Conservation (phyloP, 2,888 invertebrate genomes). For the Lampropteryx suffumata region DNA sequence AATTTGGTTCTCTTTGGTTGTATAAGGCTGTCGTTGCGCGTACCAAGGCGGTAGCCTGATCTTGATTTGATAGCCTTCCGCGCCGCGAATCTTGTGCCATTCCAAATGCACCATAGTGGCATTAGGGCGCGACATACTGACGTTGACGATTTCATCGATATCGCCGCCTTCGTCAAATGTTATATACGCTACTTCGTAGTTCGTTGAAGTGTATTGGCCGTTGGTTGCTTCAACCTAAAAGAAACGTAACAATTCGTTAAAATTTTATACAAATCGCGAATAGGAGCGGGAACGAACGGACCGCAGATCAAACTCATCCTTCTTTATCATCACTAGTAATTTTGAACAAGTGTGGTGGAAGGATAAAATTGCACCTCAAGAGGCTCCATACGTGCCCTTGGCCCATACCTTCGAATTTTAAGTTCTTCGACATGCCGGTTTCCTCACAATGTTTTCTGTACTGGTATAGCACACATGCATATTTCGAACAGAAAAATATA, state of each 20-base stretch:
- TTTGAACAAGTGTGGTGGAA: too few species aligned
- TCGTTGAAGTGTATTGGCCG: slow-evolving; percentile 81
- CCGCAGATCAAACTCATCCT: too few species aligned
- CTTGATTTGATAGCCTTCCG: slow-evolving; percentile 83
- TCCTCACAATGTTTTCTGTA: too few species aligned
- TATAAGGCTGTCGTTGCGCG: slow-evolving; percentile 70
- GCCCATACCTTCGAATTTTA: too few species aligned
- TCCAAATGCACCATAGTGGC: slow-evolving; percentile 79
- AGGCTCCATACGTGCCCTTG: too few species aligned
- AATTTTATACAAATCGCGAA: too few species aligned
- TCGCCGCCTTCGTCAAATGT: slow-evolving; percentile 86
- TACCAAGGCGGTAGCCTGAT: slow-evolving; percentile 80
- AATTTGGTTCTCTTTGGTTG: slow-evolving; percentile 69
- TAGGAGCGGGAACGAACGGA: too few species aligned
- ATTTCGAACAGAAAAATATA: too few species aligned
- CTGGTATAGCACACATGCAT: too few species aligned
- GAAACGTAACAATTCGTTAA: background rate
- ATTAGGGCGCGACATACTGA: slow-evolving; percentile 73
- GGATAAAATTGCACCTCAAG: too few species aligned
- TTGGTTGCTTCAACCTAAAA: slow-evolving; percentile 86
- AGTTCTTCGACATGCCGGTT: too few species aligned
- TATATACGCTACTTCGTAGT: slow-evolving; percentile 82
- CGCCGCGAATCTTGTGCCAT: slow-evolving; percentile 84
- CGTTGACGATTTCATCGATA: slow-evolving; percentile 83
- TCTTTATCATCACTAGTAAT: too few species aligned